These are phyloP conservation scores for Scaptomyza montana DNA, from an alignment of 1,140 invertebrate species.

Conservation along the genomic window DNA sequence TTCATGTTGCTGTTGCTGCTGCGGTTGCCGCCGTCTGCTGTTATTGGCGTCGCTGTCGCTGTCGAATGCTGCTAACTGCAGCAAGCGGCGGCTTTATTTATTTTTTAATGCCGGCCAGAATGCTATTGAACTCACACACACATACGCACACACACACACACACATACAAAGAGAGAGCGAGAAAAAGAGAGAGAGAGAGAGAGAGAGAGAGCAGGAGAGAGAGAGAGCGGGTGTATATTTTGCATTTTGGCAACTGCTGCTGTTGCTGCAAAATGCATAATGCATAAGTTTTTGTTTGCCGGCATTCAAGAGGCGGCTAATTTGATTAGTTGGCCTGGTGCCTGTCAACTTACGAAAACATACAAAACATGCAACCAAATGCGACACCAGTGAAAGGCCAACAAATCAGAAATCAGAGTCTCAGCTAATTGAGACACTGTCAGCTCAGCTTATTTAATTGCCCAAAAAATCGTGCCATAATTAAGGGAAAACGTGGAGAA, in stretches of 20 bases:
- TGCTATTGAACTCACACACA: constrained; percentile 75
- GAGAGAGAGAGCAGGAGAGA: not conserved
- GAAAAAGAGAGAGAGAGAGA: not conserved
- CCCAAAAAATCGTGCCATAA: not conserved
- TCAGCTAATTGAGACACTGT: not conserved
- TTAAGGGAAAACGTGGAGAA: not conserved
- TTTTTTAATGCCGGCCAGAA: constrained; percentile 76
- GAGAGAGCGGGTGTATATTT: constrained; percentile 2
- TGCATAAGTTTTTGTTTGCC: constrained; percentile 43
- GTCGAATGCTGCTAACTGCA: constrained; percentile 39
- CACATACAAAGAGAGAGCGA: not conserved
- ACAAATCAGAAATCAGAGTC: not conserved
- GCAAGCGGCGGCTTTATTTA: constrained; percentile 70
- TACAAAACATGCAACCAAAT: constrained; percentile 9
- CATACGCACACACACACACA: constrained; percentile 7
- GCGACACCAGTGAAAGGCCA: not conserved
- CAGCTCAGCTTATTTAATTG: constrained; percentile 14
- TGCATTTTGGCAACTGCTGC: constrained; percentile 31
- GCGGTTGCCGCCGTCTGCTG: constrained; percentile 12
- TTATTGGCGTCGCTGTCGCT: constrained; percentile 2
- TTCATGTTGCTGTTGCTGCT: not conserved
- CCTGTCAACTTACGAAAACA: constrained; percentile 41
- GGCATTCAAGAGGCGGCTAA: constrained; percentile 45
- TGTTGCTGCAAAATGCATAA: constrained; percentile 59
- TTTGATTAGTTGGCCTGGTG: constrained; percentile 41